These are phyloP conservation scores for Uria aalge DNA, from an alignment of 2,113 vertebrate species.

Conservation along the genomic window DNA sequence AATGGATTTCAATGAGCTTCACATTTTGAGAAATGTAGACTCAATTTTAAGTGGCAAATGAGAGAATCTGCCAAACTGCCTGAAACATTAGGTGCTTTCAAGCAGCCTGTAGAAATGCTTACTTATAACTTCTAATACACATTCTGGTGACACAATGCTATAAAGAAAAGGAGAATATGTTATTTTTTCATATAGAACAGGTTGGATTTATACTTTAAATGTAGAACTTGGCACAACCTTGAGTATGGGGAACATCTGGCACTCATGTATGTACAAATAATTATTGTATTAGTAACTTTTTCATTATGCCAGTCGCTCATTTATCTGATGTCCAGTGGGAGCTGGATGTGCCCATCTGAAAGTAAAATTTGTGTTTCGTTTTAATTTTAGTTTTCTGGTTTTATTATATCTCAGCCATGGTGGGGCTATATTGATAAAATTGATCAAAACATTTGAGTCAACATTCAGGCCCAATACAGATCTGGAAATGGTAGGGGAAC, in stretches of 20 bases:
- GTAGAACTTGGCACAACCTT: background rate
- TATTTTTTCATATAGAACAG: background rate
- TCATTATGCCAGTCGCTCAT: background rate
- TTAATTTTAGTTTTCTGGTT: background rate
- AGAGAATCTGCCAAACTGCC: background rate
- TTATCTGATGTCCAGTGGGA: background rate
- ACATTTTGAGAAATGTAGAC: background rate
- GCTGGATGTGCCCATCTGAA: background rate
- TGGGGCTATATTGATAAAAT: background rate
- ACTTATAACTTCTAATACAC: background rate
- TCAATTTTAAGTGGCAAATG: background rate
- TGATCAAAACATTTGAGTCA: background rate
- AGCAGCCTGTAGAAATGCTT: background rate
- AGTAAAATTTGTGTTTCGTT: background rate
- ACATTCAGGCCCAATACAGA: background rate
- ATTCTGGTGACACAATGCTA: background rate
- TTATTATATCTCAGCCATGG: background rate
- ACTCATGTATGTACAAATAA: background rate
- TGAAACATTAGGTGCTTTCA: background rate
- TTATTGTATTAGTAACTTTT: background rate
- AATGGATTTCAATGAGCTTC: background rate
- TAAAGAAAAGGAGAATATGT: background rate
- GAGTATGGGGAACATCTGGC: background rate
- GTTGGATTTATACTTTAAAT: background rate
- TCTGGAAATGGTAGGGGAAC: background rate